Evolutionary conservation across 1,140 invertebrate species (phyloP), one percentile per base, ranked within the genome.

Genomic region (roundworm (Caenorhabditis elegans)): DNA sequence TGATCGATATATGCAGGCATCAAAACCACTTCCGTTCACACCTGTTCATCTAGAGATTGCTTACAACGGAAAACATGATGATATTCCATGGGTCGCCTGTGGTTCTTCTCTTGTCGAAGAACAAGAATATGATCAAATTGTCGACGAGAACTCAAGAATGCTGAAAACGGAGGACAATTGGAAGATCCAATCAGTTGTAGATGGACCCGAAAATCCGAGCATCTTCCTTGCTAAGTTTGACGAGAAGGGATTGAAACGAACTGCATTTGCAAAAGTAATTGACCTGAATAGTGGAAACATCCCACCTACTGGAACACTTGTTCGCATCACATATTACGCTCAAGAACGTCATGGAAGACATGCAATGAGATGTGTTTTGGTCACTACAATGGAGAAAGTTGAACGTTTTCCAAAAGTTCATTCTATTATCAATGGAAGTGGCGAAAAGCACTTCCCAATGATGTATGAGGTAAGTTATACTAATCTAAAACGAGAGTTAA

Each of bases 1-100:
- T 11, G 60, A 70, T 43, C 34, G 60, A 2, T n/a, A 70, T 17
- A 70, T 70, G 34, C n/a, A n/a, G 10, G 34, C 60, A 10, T 39
- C 60, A 8, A 70, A 70, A 22, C 60, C 60, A 11, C 60, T 70
- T 39, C 60, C 60, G 22, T 70, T 70, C 34, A 70, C 60, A 11
- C 60, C 60, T 43, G 60, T 70, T 19, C 60, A 70, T 22, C 26
- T 70, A 6, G 60, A 70, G 5, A 70, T 70, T 22, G 10, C 60
- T 22, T 70, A 70, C 34, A 70, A 70, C n/a, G 60, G 60, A 39
- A 70, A 70, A 39, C 60, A 70, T 22, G 60, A 70, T 43, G 60
- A 70, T 10, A 70, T 70, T 11, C 60, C 60, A 22, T 70, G 60
- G 60, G 60, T 70, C 10, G 60, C 60, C 3, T 70, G 34, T 39